A percentile compares a stretch with the other conserved stretches of the same genome.
phyloP scores from a whole-genome alignment of 2,888 invertebrate species.

The Tinea semifulvella region DNA sequence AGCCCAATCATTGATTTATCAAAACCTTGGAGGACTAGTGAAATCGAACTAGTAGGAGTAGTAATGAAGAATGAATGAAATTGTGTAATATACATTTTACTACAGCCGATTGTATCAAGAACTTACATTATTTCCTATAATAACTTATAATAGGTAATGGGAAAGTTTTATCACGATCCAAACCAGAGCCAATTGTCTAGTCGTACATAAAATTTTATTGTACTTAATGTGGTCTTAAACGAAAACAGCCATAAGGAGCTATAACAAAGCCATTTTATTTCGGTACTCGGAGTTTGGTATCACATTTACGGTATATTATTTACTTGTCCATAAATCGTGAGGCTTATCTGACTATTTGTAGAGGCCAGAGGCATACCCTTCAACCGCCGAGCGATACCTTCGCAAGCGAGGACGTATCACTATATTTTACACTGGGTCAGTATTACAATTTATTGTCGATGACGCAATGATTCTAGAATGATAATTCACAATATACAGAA shows the following conservation, averaged over 20 bases:
- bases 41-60: too few relatives aligned
- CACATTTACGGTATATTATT: conserved; percentile 43
- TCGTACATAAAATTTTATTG: conserved; percentile 9
- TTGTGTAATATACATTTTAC: too few relatives aligned
- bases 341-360: conserved; percentile 38
- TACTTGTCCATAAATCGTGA: conserved; percentile 33
- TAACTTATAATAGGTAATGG: conserved; percentile 9
- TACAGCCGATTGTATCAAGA: too few relatives aligned
- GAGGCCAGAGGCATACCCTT: conserved; percentile 9
- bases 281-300: conserved; percentile 26
- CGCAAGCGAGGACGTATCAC: background rate
- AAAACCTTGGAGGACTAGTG: too few relatives aligned
- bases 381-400: conserved; percentile 9
- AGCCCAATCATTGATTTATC: too few relatives aligned
- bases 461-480: too few relatives aligned
- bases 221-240: conserved; percentile 10
- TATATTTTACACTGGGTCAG: too few relatives aligned
- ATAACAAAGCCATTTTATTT: conserved; percentile 12
- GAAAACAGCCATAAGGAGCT: conserved; percentile 4
- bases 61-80: too few relatives aligned
- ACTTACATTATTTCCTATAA: too few relatives aligned
- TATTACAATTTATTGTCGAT: too few relatives aligned
- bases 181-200: conserved; percentile 8
- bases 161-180: conserved; percentile 2
- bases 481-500: too few relatives aligned